phyloP scores from a whole-genome alignment of 2,113 vertebrate genomes.

The Hylia prasina region DNA sequence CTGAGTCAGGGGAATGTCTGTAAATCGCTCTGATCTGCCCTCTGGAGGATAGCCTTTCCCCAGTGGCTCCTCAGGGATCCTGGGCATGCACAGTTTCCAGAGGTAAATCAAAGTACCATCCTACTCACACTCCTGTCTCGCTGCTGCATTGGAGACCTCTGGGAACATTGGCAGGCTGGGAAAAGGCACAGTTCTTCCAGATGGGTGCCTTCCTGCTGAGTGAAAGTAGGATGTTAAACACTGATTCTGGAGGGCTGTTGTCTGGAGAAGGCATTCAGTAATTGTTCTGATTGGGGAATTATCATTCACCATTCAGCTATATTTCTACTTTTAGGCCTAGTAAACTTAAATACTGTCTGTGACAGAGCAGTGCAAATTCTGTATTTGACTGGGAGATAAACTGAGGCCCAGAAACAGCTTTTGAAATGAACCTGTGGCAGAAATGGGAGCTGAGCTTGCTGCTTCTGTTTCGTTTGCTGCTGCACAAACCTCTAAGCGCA shows the following conservation, averaged over 20 bases:
- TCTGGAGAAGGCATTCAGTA: neutral
- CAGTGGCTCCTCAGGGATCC: neutral
- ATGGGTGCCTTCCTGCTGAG: neutral
- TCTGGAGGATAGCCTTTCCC: neutral
- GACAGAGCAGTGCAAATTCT: neutral
- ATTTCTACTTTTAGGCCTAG: neutral
- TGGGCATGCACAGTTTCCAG: neutral
- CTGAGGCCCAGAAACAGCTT: neutral
- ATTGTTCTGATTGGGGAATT: neutral
- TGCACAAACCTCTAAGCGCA: neutral
- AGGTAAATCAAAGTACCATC: neutral
- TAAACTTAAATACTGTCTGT: neutral
- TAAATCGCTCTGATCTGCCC: neutral
- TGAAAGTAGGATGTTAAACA: neutral
- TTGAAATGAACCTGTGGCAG: neutral
- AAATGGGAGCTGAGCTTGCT: neutral
- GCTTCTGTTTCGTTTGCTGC: neutral
- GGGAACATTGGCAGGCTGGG: neutral
- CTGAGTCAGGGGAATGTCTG: neutral
- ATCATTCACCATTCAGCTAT: neutral
- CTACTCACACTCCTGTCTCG: fast-evolving
- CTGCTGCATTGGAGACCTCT: neutral
- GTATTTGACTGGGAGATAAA: neutral
- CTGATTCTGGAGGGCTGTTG: neutral
- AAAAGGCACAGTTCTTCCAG: neutral